A percentile compares a stretch with the other conserved stretches of the same genome.
Evolutionary conservation across 2,797 vertebrate genomes (phyloP).

Genomic region (Cephalopachus bancanus): DNA sequence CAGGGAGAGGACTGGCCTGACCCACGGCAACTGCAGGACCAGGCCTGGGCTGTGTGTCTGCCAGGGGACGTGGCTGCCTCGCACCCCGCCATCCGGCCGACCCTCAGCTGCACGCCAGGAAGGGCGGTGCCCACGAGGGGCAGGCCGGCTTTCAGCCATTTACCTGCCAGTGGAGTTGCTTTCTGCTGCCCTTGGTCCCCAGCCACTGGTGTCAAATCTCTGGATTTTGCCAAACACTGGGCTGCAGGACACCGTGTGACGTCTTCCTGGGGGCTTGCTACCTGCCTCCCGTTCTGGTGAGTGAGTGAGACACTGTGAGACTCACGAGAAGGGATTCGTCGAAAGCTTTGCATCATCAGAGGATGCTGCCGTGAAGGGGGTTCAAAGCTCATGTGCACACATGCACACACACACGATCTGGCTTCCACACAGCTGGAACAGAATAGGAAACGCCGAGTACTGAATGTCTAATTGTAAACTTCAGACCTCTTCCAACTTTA

Average conservation of each 20-base stretch:
- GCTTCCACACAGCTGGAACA: slow-evolving; percentile 10
- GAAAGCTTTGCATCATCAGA: neutral
- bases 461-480: slow-evolving; percentile 77
- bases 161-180: neutral
- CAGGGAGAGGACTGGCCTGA: neutral
- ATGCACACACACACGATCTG: neutral
- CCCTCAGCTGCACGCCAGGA: neutral
- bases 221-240: neutral
- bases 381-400: neutral
- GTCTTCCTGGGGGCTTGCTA: neutral
- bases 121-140: too few species aligned
- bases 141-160: neutral
- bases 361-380: neutral
- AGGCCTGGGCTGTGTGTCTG: neutral
- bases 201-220: neutral
- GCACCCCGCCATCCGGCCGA: neutral
- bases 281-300: slow-evolving; percentile 1
- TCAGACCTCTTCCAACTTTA: slow-evolving; percentile 71
- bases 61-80: neutral
- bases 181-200: neutral
- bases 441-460: slow-evolving; percentile 45
- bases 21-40: neutral
- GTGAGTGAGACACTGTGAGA: neutral
- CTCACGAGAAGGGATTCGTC: slow-evolving; percentile 9
- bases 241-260: neutral